A percentile compares a stretch with the other conserved stretches of the same genome.
Evolutionary conservation across 2,113 vertebrate genomes (phyloP).

Genomic region (Neogobius melanostomus): DNA sequence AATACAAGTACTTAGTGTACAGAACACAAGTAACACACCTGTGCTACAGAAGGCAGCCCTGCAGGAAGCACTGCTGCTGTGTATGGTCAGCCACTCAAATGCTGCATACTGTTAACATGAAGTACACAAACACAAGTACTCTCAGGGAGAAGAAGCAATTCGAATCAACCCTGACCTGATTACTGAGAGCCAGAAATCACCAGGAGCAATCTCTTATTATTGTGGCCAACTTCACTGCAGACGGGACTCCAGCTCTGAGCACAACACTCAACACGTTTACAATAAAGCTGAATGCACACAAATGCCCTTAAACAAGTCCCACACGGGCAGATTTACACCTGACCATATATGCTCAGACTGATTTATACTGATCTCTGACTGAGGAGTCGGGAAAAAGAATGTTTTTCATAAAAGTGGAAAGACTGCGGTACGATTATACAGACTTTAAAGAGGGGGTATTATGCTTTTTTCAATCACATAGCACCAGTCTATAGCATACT

Average conservation of each 20-base stretch:
- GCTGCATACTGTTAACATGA: neutral
- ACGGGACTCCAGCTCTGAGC: slow-evolving; percentile 13
- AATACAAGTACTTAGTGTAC: neutral
- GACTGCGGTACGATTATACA: too few relatives aligned
- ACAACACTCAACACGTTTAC: slow-evolving; percentile 22
- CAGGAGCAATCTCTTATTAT: slow-evolving; percentile 43
- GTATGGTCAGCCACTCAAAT: neutral
- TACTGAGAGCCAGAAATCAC: slow-evolving; percentile 50
- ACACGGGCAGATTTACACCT: slow-evolving; percentile 1
- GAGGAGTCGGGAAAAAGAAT: neutral
- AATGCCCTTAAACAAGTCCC: slow-evolving; percentile 1
- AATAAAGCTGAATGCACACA: neutral
- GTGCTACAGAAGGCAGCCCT: slow-evolving; percentile 55
- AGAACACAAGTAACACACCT: slow-evolving; percentile 40
- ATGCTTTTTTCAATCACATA: too few relatives aligned
- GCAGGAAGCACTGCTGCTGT: slow-evolving; percentile 36
- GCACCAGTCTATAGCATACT: too few relatives aligned
- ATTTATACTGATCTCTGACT: slow-evolving; percentile 16
- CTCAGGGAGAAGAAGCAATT: slow-evolving; percentile 19
- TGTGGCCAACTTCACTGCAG: slow-evolving; percentile 34
- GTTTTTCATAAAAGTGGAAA: neutral
- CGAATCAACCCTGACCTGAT: slow-evolving; percentile 63
- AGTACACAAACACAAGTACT: slow-evolving; percentile 18
- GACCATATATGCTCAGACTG: slow-evolving; percentile 37
- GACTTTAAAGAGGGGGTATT: too few relatives aligned